Conservation (phyloP, 2,797 vertebrate genomes). For the Cheirogaleus major region DNA sequence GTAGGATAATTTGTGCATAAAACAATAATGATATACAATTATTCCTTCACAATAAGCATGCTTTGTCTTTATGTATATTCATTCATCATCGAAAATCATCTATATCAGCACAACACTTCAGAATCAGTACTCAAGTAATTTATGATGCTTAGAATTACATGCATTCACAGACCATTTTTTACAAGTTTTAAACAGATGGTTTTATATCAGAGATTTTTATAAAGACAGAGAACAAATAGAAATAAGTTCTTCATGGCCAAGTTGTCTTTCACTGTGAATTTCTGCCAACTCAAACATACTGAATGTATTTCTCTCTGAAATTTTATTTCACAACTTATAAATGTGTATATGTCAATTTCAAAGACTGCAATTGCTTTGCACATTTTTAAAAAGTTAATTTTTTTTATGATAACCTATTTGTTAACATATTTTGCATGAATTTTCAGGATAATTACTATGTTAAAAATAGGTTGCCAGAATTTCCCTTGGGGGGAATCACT, state of each 20-base stretch:
- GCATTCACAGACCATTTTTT: slow-evolving; percentile 76
- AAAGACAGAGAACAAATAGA: slow-evolving; percentile 81
- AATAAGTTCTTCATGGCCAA: slow-evolving; percentile 79
- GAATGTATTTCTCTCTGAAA: slow-evolving; percentile 66
- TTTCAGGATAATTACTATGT: slow-evolving; percentile 59
- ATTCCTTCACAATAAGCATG: not conserved
- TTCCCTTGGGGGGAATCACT: not conserved
- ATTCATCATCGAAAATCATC: slow-evolving; percentile 52
- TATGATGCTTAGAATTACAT: slow-evolving; percentile 72
- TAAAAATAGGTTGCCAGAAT: slow-evolving; percentile 50
- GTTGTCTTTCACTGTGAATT: slow-evolving; percentile 79
- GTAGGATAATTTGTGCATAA: slow-evolving; percentile 5
- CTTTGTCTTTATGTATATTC: not conserved
- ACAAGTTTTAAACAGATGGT: slow-evolving; percentile 84
- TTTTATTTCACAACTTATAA: slow-evolving; percentile 69
- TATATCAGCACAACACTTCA: slow-evolving; percentile 37
- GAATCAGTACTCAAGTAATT: slow-evolving; percentile 70
- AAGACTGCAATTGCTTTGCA: slow-evolving; percentile 50
- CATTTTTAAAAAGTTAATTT: slow-evolving; percentile 50
- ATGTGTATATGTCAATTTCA: slow-evolving; percentile 63
- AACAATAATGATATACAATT: slow-evolving; percentile 50
- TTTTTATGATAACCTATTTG: slow-evolving; percentile 63
- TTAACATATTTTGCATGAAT: not conserved
- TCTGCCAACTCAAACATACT: slow-evolving; percentile 77
- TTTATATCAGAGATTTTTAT: slow-evolving; percentile 81